A percentile compares a stretch with the other conserved stretches of the same genome.
Evolutionary conservation across 2,113 vertebrate species (phyloP).

Genomic region (Rhea pennata): DNA sequence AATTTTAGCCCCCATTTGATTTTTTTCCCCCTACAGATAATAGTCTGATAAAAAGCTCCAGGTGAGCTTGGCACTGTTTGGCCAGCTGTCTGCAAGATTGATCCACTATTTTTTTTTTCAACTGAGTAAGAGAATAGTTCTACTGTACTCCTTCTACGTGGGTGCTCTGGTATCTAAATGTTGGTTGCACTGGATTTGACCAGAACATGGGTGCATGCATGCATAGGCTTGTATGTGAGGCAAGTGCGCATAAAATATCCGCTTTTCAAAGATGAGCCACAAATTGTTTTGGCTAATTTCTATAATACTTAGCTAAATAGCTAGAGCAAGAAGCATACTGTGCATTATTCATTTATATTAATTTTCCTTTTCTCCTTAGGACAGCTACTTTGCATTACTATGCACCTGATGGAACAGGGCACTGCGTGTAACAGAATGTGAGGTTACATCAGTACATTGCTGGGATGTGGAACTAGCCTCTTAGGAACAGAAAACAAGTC

Average conservation of each 20-base stretch:
- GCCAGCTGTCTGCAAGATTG: neutral
- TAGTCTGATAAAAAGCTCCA: neutral
- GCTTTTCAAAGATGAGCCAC: neutral
- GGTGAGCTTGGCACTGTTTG: neutral
- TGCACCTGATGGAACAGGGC: neutral
- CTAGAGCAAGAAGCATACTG: neutral
- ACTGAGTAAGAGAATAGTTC: neutral
- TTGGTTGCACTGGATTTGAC: neutral
- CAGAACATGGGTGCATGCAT: accelerated
- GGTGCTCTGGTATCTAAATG: neutral
- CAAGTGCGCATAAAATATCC: neutral
- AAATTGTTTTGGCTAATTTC: neutral
- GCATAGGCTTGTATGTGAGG: accelerated
- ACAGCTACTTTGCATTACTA: neutral
- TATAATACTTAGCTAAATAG: neutral
- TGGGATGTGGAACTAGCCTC: neutral
- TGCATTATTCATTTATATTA: neutral
- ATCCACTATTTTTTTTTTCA: neutral
- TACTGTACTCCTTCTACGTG: neutral
- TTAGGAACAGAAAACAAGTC: neutral
- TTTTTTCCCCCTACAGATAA: neutral
- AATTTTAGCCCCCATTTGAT: neutral
- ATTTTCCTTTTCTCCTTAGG: neutral
- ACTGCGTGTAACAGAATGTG: accelerated
- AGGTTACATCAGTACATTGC: neutral